Evolutionary conservation across 2,113 vertebrate genomes (phyloP), one percentile per base, ranked within the genome.

Genomic region (Cinclus mexicanus): DNA sequence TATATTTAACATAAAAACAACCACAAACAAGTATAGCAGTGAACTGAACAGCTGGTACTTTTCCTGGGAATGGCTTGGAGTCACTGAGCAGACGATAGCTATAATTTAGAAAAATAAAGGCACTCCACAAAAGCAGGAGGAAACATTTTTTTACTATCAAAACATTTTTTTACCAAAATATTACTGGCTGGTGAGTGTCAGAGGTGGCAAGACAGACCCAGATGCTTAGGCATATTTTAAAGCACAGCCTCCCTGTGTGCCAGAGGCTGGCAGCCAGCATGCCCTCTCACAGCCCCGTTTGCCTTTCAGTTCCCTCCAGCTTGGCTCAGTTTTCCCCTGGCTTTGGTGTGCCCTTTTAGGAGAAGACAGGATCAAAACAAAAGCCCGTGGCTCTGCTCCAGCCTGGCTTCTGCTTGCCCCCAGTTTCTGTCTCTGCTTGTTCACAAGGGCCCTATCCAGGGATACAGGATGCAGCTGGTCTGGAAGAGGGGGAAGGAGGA

Each of bases 401-500:
- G 5, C 46, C 59, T 50, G 59, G 28, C 33, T 83, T 12, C 31
- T 53, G 23, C 29, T 89, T 12, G 2, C 50, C n/a, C 22, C 84
- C 1, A 0, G 7, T 49, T 76, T 19, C n/a, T 9, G 1, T 15
- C 72, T 78, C 46, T 70, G 31, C 42, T 78, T 1, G 0, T 18
- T 46, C 33, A 9, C 2, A 3, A 44, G 1, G 1, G 42, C 35
- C 42, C n/a, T 0, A 1, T 42, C 14, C 4, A 1, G 1, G 23
- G 42, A 44, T 9, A 42, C 6, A 67, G 52, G 19, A 53, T 23
- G 24, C 61, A 71, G 52, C 31, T 21, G 3, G 12, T 50, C 49
- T n/a, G 19, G 49, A 31, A 39, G 12, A 70, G 20, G 3, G 12
- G 7, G 23, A 67, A 83, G 7, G 7, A 18, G 2, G n/a, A 41